These are phyloP conservation scores for Halocynthia roretzi DNA, from an alignment of 23 tunicate genomes.

Conservation along the genomic window DNA sequence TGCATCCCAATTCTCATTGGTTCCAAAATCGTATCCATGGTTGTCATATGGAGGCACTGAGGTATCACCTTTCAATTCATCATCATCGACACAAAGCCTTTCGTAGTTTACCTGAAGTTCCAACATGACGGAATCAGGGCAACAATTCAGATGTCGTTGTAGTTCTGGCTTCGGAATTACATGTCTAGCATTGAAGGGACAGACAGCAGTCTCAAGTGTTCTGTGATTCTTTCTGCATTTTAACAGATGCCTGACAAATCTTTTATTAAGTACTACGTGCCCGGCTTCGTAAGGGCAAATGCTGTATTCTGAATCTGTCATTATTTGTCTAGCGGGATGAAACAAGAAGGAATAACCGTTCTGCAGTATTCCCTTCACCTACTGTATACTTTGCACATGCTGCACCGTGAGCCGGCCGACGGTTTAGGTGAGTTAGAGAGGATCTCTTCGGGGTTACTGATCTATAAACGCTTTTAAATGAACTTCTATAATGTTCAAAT, in stretches of 20 bases:
- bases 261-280: not conserved
- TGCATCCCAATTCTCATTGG: slow-evolving; percentile 47
- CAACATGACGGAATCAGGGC: not conserved
- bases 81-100: slow-evolving; percentile 20
- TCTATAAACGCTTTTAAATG: no score
- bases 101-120: slow-evolving; percentile 10
- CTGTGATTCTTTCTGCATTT: slow-evolving; percentile 7
- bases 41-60: slow-evolving; percentile 28
- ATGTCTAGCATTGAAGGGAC: slow-evolving; percentile 25
- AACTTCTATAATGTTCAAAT: no score
- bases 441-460: no score
- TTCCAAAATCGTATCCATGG: slow-evolving; percentile 25
- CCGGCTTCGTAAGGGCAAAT: slow-evolving; percentile 2
- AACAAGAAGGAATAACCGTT: no score
- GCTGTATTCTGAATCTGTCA: no score
- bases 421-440: no score
- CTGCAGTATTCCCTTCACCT: no score
- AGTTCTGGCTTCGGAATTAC: slow-evolving; percentile 17
- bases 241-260: slow-evolving; percentile 14
- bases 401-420: no score
- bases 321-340: no score
- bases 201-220: not conserved
- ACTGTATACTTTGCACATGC: no score
- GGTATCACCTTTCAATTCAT: slow-evolving; percentile 44
- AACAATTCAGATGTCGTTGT: slow-evolving; percentile 6